phyloP scores from a whole-genome alignment of 2,113 vertebrate genomes.

The Oryzias curvinotus region DNA sequence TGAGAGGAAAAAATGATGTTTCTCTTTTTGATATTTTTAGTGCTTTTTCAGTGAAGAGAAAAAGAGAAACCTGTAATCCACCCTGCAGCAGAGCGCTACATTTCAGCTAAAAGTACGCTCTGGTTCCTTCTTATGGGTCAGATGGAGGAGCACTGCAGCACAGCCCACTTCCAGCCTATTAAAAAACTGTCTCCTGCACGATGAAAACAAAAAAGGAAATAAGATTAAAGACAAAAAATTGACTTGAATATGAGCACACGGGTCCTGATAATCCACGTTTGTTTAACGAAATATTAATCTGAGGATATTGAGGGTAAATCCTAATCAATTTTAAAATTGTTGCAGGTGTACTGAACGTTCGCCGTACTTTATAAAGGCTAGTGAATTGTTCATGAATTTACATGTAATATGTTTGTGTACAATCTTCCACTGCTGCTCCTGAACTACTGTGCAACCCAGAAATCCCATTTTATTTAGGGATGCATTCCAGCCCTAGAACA shows the following conservation, averaged over 20 bases:
- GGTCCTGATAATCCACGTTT: neutral
- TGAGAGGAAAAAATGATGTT: too few relatives aligned
- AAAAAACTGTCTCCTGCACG: neutral
- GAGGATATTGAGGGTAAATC: too few relatives aligned
- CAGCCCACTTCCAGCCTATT: neutral
- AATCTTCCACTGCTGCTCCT: too few relatives aligned
- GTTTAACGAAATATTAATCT: neutral
- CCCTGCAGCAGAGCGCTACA: slow-evolving; percentile 5
- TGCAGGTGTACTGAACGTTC: too few relatives aligned
- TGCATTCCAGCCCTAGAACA: too few relatives aligned
- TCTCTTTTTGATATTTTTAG: slow-evolving; percentile 33
- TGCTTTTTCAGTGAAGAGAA: slow-evolving; percentile 9
- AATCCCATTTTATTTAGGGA: too few relatives aligned
- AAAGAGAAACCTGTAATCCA: neutral
- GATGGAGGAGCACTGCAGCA: neutral
- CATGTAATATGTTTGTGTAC: too few relatives aligned
- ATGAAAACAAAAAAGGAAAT: neutral
- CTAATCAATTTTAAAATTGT: too few relatives aligned
- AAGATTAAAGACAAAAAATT: neutral
- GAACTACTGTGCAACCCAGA: too few relatives aligned
- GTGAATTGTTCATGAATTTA: too few relatives aligned
- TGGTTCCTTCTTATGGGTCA: neutral
- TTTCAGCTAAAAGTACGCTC: slow-evolving; percentile 12
- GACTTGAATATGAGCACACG: neutral
- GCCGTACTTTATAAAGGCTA: too few relatives aligned